Evolutionary conservation across 1,140 invertebrate genomes (phyloP), one percentile per base, ranked within the genome.

Genomic region (Aphelenchoides fujianensis): DNA sequence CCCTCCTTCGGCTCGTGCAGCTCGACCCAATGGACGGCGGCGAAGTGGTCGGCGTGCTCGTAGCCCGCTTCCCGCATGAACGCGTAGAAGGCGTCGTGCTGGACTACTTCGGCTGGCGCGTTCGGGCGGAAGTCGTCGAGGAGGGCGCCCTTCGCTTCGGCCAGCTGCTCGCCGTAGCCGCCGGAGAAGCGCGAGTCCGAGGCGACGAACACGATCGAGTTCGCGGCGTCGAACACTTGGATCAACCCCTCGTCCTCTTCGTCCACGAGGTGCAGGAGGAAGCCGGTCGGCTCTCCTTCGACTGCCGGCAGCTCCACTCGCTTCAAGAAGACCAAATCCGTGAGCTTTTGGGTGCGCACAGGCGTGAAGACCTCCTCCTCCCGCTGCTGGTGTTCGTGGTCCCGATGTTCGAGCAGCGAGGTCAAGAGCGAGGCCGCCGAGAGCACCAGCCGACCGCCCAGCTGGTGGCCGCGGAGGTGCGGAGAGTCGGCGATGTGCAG

Each of bases 21-120:
- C 32, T 34, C 63, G 16, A 66, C 27, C 63, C 36, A 36, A 34
- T 66, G 32, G n/a, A 66, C 36, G 12, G 63, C 16, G n/a, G 16
- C 16, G 53, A 66, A 66, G 2, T 36, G n/a, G 32, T 48, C 63
- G 12, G 9, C 12, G 31, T 66, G 63, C 53, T 35, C 27, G 31
- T 66, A 66, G 2, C 63, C 63, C 1, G 31, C 31, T 12, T 66
- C n/a, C 23, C 53, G 9, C 63, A 66, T 35, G 32, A 66, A 66
- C 16, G 16, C 27, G 63, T 66, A 66, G 36, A 66, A 66, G 16
- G 37, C 12, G 0, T 66, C 32, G 63, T 30, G 27, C 36, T 27
- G 23, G 16, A 66, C 19, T 32, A 59, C 28, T 5, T 59, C 55
- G 55, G 19, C 55, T 5, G 5, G 28, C 34, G 5, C 5, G 19